phyloP scores from a whole-genome alignment of 2,113 vertebrate species.

The Artemisiospiza belli region DNA sequence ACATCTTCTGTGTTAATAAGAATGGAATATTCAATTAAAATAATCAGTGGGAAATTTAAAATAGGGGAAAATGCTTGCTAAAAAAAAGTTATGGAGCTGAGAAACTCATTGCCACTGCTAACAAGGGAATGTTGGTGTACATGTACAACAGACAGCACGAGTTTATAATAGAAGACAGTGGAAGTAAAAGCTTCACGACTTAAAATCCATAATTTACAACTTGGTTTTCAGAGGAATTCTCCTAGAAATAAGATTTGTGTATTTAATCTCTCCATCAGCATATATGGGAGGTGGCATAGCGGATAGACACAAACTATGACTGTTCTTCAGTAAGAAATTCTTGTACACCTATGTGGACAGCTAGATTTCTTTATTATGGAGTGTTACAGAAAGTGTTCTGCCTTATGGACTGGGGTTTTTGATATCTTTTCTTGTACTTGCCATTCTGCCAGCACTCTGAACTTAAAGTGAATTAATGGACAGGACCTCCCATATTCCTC shows the following conservation, averaged over 20 bases:
- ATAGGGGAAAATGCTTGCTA: background rate
- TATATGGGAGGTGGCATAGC: background rate
- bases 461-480: constrained; percentile 53
- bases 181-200: background rate
- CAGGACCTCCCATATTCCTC: constrained; percentile 61
- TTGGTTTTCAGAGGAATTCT: background rate
- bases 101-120: background rate
- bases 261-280: background rate
- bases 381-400: background rate
- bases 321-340: background rate
- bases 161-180: background rate
- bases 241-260: background rate
- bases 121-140: background rate
- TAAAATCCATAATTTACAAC: background rate
- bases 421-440: background rate
- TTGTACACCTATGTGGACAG: background rate
- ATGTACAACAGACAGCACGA: background rate
- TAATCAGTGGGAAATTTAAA: background rate
- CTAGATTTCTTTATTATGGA: background rate
- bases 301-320: background rate
- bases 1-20: background rate
- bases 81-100: background rate
- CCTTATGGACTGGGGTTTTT: background rate
- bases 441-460: constrained; percentile 4
- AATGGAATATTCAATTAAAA: background rate